Evolutionary conservation across 2,113 vertebrate species (phyloP).

Genomic region (human (Homo sapiens)): GRCh38 chr6:119981001-119981500

Average conservation of each 20-base stretch:
- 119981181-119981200: background rate
- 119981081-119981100: background rate
- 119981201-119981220: background rate
- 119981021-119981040: background rate
- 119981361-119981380: background rate
- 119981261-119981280: background rate
- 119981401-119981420: background rate
- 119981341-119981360: background rate
- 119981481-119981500: background rate
- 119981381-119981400: background rate
- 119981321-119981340: background rate
- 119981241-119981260: background rate
- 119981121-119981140: background rate
- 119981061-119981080: background rate
- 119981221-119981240: background rate
- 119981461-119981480: background rate
- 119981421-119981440: background rate
- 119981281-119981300: background rate
- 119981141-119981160: background rate
- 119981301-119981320: background rate
- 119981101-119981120: background rate
- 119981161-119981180: background rate
- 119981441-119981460: background rate
- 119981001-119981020: background rate
- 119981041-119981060: background rate